phyloP scores from a whole-genome alignment of 30 jellyfish, hydroid and myxozoan species.

The Sanderia malayensis region DNA sequence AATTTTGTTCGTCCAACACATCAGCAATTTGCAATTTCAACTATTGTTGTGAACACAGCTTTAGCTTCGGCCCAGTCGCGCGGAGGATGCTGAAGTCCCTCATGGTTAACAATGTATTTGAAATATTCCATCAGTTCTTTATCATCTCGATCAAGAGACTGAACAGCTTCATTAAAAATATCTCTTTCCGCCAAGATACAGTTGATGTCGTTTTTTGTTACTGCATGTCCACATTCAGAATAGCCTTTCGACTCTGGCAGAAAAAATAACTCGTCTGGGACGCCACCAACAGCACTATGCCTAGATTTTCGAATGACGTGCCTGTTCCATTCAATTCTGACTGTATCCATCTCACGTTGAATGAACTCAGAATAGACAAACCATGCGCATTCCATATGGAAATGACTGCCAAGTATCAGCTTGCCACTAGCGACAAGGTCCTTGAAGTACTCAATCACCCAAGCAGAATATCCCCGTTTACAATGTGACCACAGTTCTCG shows the following conservation, averaged over 20 bases:
- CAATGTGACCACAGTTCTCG: too few relatives aligned
- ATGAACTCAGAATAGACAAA: conserved; percentile 1
- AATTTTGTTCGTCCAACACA: too few relatives aligned
- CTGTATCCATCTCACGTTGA: conserved; percentile 9
- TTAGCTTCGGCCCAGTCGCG: too few relatives aligned
- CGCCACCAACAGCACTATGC: conserved; percentile 16
- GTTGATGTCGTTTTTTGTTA: not conserved
- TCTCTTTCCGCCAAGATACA: conserved; percentile 17
- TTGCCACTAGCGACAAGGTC: too few relatives aligned
- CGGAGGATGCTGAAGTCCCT: too few relatives aligned
- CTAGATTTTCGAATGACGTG: conserved; percentile 13
- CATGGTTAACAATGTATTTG: too few relatives aligned
- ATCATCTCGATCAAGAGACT: not conserved
- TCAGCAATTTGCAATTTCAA: too few relatives aligned
- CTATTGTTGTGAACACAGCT: too few relatives aligned
- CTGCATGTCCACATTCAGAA: not conserved
- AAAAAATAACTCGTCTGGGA: conserved; percentile 12
- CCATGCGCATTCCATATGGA: conserved; percentile 15
- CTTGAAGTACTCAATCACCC: too few relatives aligned
- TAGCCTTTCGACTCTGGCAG: conserved; percentile 2
- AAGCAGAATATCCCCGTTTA: too few relatives aligned
- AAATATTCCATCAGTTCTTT: too few relatives aligned
- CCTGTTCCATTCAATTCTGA: conserved; percentile 8
- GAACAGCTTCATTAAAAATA: conserved; percentile 5
- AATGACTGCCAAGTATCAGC: too few relatives aligned